Conservation (phyloP, 23 tunicate genomes). For the Ascidia mentula region DNA sequence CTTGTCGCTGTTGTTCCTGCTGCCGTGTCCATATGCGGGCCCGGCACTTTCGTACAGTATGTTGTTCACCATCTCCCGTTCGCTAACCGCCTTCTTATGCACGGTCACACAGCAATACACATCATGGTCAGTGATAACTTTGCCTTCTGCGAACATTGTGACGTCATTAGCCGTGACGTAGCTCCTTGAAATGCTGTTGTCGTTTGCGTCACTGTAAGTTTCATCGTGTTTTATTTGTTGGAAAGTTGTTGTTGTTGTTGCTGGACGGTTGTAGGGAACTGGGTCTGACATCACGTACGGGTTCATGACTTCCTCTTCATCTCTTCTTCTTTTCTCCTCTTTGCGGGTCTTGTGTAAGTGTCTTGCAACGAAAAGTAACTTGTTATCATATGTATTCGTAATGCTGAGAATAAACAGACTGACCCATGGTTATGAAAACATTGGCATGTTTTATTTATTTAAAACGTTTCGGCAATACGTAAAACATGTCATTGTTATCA, state of each 20-base stretch:
- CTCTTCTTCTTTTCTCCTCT: too few species aligned
- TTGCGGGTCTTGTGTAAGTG: too few species aligned
- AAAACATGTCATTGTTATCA: too few species aligned
- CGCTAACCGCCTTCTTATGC: background rate
- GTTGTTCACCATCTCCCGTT: background rate
- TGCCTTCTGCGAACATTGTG: background rate
- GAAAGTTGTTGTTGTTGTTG: background rate
- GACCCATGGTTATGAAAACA: too few species aligned
- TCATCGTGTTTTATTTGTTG: too few species aligned
- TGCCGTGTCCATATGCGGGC: background rate
- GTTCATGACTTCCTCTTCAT: background rate
- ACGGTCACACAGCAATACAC: background rate
- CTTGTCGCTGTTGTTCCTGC: background rate
- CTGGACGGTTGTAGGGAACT: background rate
- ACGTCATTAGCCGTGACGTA: slow-evolving; percentile 1
- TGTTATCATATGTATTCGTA: too few species aligned
- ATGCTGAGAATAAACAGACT: too few species aligned
- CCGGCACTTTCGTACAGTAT: background rate
- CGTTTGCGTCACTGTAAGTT: background rate
- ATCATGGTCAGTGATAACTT: background rate
- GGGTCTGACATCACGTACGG: background rate
- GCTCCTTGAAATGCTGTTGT: background rate
- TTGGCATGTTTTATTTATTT: too few species aligned
- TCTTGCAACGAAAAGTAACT: too few species aligned
- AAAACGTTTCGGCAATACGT: too few species aligned